Evolutionary conservation across 1,140 invertebrate species (phyloP).

Genomic region (Goniozus legneri): DNA sequence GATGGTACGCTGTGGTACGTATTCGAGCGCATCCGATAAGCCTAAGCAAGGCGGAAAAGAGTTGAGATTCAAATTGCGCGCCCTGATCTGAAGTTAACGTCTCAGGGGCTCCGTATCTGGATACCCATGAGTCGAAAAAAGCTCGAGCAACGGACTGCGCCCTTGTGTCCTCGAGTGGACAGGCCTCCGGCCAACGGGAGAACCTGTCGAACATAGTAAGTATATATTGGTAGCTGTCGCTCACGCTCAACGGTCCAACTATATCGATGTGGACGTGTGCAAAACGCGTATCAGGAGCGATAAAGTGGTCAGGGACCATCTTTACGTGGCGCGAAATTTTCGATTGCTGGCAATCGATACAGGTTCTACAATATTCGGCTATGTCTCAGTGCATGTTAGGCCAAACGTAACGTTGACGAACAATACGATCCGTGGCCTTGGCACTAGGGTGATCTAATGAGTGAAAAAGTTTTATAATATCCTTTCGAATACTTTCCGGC

Average conservation of each 20-base stretch:
- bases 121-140: constrained; percentile 34
- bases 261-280: constrained; percentile 52
- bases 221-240: constrained; percentile 34
- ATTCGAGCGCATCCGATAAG: neutral
- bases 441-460: neutral
- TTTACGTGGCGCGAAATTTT: neutral
- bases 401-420: neutral
- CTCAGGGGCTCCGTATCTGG: constrained; percentile 16
- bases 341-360: neutral
- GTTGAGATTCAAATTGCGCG: no score
- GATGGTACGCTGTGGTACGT: neutral
- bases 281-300: constrained; percentile 24
- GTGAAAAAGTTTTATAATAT: neutral
- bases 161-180: constrained; percentile 36
- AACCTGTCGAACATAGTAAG: constrained; percentile 48
- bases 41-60: neutral
- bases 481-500: neutral
- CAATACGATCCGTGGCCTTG: neutral
- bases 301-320: neutral
- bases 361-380: neutral
- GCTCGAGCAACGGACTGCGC: constrained; percentile 26
- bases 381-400: neutral
- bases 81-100: constrained; percentile 7
- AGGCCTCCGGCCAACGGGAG: constrained; percentile 45
- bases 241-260: constrained; percentile 44